Percentiles rank a stretch among this genome's conserved stretches.
Evolutionary conservation across 2,888 invertebrate genomes (phyloP).

Genomic region (Carpatolechia fugitivella): DNA sequence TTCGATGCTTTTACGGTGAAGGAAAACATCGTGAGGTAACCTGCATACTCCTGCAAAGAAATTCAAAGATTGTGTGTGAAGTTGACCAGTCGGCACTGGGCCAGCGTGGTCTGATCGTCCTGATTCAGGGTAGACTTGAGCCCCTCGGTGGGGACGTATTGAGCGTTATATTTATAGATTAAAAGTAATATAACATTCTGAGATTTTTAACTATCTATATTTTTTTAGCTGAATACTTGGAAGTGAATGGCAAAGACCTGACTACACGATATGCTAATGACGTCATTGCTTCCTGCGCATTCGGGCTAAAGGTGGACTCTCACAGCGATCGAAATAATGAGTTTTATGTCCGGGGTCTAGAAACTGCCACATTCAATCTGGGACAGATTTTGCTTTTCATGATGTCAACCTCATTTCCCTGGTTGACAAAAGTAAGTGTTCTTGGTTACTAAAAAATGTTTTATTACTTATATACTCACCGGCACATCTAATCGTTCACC

Average conservation of each 20-base stretch:
- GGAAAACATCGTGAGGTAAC: too few relatives aligned
- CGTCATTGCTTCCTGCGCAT: conserved; percentile 75
- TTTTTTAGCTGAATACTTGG: conserved; percentile 26
- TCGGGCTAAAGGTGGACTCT: conserved; percentile 77
- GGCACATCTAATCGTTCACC: too few relatives aligned
- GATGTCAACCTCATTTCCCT: conserved; percentile 33
- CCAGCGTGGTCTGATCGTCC: too few relatives aligned
- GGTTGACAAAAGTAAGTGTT: conserved; percentile 26
- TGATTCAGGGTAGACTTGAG: too few relatives aligned
- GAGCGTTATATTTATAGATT: too few relatives aligned
- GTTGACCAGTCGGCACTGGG: too few relatives aligned
- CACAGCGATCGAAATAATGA: conserved; percentile 70
- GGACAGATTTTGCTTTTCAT: conserved; percentile 36
- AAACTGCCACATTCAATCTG: conserved; percentile 45
- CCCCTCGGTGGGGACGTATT: too few relatives aligned
- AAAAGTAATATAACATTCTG: too few relatives aligned
- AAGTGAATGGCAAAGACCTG: conserved; percentile 62
- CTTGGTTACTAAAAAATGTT: too few relatives aligned
- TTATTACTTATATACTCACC: background rate
- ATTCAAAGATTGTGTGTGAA: too few relatives aligned
- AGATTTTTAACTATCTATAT: background rate
- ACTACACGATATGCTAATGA: conserved; percentile 70
- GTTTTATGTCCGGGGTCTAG: conserved; percentile 75
- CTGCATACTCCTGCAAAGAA: too few relatives aligned
- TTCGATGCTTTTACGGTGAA: too few relatives aligned